Base-by-base conservation (phyloP, 2,888 invertebrate species). In the Chamaedrilus cognettii region DNA sequence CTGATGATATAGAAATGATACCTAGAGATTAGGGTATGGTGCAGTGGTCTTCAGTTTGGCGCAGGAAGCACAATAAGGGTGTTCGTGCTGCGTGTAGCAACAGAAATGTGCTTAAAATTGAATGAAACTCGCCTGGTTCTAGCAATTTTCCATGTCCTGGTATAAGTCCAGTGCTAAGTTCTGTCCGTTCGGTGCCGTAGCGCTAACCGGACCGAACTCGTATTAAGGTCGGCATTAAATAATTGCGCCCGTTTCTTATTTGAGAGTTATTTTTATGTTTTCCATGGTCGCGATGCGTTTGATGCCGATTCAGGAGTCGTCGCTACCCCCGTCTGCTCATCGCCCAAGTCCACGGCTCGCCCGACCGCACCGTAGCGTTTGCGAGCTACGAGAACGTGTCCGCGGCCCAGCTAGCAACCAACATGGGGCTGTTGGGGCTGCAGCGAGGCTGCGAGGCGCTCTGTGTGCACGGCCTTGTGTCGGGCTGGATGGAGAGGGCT, bases 301-400 rank as follows among this genome's bases (percentile, higher is more conserved):
- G n/a, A n/a, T n/a, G n/a, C n/a, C n/a, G n/a, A n/a, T n/a, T n/a
- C 51, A 62, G 62, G 51, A 51, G 50, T 31, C 28, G 23, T 23
- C n/a, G 2, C 34, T 62, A 26, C 30, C 1, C 34, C 51, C 77
- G 78, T 52, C 73, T 77, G 61, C 66, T 79, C 62, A 64, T 77
- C 5, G 72, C 74, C 0, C 77, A 77, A 56, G 73, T 74, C 0
- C 68, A 68, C 56, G 69, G 66, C 33, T 72, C 63, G 4, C 68
- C 71, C n/a, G 73, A 65, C 32, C 68, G 71, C 23, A 71, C 70
- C 57, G 64, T 63, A 30, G 32, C 65, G 3, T 78, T 78, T 61
- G 77, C 75, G 51, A 66, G 76, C 2, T 71, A 74, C n/a, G 42
- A 11, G 11, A 42, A 42, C 19, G 42, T 42, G 42, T 15, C 11